Evolutionary conservation across 2,888 invertebrate genomes (phyloP).

Genomic region (Lasioglossum figueresi): DNA sequence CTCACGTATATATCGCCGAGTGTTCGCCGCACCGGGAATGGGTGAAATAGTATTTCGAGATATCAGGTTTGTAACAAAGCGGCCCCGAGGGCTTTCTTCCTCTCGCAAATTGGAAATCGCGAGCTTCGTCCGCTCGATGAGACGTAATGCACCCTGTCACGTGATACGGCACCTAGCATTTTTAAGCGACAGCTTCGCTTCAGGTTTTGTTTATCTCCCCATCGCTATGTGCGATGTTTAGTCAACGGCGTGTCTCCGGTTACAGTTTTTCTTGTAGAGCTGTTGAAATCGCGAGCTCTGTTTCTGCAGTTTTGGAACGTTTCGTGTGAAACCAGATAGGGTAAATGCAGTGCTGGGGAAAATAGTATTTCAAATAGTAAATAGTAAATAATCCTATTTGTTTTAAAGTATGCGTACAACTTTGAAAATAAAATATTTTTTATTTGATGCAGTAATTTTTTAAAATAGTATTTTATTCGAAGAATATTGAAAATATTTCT

Average conservation of each 20-base stretch:
- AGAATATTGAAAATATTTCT: too few relatives aligned
- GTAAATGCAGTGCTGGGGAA: too few relatives aligned
- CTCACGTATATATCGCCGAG: constrained; percentile 53
- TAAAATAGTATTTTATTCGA: too few relatives aligned
- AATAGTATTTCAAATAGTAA: too few relatives aligned
- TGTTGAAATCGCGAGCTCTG: background rate
- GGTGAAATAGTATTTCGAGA: constrained; percentile 51
- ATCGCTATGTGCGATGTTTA: background rate
- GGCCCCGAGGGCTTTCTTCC: background rate
- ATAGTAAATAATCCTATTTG: too few relatives aligned
- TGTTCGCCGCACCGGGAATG: constrained; percentile 31
- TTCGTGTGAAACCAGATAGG: too few relatives aligned
- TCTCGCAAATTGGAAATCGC: constrained; percentile 30
- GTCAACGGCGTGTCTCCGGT: background rate
- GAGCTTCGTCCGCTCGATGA: background rate
- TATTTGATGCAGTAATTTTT: too few relatives aligned
- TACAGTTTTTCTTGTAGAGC: background rate
- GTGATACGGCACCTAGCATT: background rate
- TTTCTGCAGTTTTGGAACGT: background rate
- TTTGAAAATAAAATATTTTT: too few relatives aligned
- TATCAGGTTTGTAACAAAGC: constrained; percentile 49
- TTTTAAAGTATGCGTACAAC: too few relatives aligned
- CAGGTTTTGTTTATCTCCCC: background rate
- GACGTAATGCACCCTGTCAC: background rate
- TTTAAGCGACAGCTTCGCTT: background rate